phyloP scores from a whole-genome alignment of 2,113 vertebrate species.

The Phainopepla nitens region DNA sequence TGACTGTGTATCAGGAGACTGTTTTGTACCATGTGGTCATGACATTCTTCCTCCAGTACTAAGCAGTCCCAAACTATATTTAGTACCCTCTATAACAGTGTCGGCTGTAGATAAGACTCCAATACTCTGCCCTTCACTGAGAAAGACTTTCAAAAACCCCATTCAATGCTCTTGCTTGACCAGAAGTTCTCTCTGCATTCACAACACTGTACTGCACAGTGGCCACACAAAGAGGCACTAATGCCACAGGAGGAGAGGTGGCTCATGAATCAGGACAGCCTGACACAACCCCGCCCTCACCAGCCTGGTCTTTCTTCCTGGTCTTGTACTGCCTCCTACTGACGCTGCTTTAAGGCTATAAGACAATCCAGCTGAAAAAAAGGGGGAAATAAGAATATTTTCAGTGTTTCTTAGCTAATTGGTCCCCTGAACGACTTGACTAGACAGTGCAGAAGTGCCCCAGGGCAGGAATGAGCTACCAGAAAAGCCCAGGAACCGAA shows the following conservation, averaged over 20 bases:
- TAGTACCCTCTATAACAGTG: background rate
- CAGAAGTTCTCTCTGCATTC: background rate
- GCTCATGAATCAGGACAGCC: background rate
- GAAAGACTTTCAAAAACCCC: background rate
- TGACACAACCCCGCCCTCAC: background rate
- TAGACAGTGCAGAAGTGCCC: background rate
- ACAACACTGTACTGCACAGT: accelerated
- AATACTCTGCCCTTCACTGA: background rate
- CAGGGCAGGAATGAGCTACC: background rate
- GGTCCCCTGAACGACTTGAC: background rate
- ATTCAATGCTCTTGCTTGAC: background rate
- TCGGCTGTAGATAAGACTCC: background rate
- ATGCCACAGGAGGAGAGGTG: background rate
- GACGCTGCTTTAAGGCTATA: background rate
- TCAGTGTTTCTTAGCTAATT: background rate
- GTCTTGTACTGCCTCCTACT: background rate
- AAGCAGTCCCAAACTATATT: background rate
- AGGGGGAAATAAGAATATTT: background rate
- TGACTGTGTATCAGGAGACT: accelerated
- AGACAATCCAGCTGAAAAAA: background rate
- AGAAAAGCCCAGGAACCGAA: background rate
- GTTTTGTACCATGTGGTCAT: background rate
- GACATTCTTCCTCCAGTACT: background rate
- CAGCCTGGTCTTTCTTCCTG: background rate
- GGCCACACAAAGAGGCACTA: background rate